Evolutionary conservation across 1,140 invertebrate species (phyloP).

Genomic region (Chironomus tepperi): DNA sequence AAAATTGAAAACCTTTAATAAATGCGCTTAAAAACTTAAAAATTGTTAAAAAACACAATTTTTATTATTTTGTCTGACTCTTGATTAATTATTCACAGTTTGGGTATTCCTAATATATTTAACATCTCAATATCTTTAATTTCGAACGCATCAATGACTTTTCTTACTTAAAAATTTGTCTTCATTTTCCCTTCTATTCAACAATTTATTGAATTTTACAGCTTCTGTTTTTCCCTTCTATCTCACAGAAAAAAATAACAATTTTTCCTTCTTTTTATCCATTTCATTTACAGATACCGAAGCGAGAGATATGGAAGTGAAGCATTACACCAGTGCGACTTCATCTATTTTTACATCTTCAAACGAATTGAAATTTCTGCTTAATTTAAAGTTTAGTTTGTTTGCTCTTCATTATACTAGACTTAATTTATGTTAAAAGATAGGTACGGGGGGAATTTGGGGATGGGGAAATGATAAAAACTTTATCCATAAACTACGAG

Average conservation of each 20-base stretch:
- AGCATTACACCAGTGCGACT: conserved; percentile 17
- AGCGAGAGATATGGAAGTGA: conserved; percentile 13
- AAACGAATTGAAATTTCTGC: background rate
- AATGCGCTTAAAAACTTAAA: no score
- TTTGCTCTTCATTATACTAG: conserved; percentile 12
- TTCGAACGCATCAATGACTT: no score
- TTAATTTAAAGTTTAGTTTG: conserved; percentile 1
- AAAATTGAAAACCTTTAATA: no score
- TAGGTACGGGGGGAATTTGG: no score
- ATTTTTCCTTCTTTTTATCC: background rate
- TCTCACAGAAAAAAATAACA: background rate
- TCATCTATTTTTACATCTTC: background rate
- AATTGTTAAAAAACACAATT: no score
- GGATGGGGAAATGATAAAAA: background rate
- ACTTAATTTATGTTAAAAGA: conserved; percentile 19
- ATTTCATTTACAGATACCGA: background rate
- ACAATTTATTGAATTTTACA: background rate
- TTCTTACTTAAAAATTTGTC: no score
- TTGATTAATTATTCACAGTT: no score
- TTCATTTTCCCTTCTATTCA: no score
- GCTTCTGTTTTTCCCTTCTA: background rate
- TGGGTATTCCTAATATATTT: no score
- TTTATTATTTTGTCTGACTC: no score
- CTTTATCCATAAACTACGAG: background rate
- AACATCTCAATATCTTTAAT: no score